Evolutionary conservation across 1,140 invertebrate genomes (phyloP).

Genomic region (Hydropsyche tenuis): DNA sequence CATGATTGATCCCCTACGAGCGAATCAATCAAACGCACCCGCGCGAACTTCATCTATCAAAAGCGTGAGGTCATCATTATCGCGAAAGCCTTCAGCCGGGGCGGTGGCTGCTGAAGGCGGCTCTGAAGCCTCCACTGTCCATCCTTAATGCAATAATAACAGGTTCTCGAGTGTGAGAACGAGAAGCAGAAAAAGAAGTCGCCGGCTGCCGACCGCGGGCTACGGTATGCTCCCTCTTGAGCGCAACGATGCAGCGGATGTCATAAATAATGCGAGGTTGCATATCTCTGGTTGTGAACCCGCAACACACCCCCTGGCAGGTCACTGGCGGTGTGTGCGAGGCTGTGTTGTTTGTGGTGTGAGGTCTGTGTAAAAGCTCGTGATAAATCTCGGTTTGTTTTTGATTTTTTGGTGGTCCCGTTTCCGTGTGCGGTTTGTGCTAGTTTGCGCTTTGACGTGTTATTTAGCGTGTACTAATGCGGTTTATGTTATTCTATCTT

Average conservation of each 20-base stretch:
- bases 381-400: too few species aligned
- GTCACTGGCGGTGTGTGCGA: neutral
- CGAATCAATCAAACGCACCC: conserved; percentile 6
- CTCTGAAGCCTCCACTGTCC: neutral
- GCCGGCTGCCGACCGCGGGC: conserved; percentile 20
- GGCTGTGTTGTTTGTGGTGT: too few species aligned
- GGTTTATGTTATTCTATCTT: too few species aligned
- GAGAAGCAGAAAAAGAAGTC: neutral
- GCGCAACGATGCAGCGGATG: conserved; percentile 46
- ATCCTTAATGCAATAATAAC: neutral
- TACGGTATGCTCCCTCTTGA: conserved; percentile 33
- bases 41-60: conserved; percentile 14
- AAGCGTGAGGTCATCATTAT: neutral
- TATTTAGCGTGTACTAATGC: too few species aligned
- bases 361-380: too few species aligned
- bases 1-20: neutral
- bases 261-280: conserved; percentile 47
- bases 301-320: conserved; percentile 9
- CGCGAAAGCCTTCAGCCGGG: neutral
- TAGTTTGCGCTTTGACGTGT: too few species aligned
- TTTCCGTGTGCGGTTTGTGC: too few species aligned
- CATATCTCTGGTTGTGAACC: conserved; percentile 13
- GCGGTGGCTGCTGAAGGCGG: neutral
- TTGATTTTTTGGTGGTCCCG: too few species aligned
- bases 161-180: neutral